Base-by-base conservation (phyloP, 2,113 vertebrate genomes). In the Daphoenositta chrysoptera region DNA sequence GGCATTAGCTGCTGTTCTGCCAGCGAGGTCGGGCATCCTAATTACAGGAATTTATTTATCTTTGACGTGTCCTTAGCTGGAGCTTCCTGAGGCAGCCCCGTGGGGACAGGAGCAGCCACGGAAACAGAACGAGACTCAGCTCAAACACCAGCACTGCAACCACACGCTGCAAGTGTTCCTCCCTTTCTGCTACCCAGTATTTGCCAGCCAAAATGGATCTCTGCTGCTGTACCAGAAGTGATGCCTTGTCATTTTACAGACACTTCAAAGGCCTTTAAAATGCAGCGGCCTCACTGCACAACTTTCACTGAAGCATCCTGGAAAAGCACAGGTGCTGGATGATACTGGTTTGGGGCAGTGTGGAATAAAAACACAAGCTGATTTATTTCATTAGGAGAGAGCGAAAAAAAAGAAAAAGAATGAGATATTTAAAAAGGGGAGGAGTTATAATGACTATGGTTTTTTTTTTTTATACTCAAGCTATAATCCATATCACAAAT, bases 21-120 rank as follows among this genome's bases (percentile, higher is more conserved):
- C 54, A 86, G 79, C 2, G 0, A 44, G 24, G 50, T 10, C 5
- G 3, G 50, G 45, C 56, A 64, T 18, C 27, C 60, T 77, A 28
- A 83, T 83, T 54, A 80, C 31, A 89, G 47, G 58, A 73, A 35
- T 45, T 58, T 15, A 82, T 64, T 84, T 60, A 60, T 58, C 76
- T 87, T 31, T 60, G 77, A 31, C 18, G 24, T 31, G 5, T 72
- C 57, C 33, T 86, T 33, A 28, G 13, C 30, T 48, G 10, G 27
- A 33, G 17, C 17, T 44, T 19, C 18, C 44, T 18, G 47, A 61
- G 81, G 61, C 22, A 56, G 28, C 51, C 66, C 8, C 1, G 21
- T 5, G 2, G 0, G 39, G 31, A 15, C 0, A 1, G 82, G n/a
- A 71, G 31, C 56, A 63, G n/a, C 3, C 10, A 33, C 51, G 31